Conservation (phyloP, 2,797 vertebrate genomes). For the Rhinella marina region DNA sequence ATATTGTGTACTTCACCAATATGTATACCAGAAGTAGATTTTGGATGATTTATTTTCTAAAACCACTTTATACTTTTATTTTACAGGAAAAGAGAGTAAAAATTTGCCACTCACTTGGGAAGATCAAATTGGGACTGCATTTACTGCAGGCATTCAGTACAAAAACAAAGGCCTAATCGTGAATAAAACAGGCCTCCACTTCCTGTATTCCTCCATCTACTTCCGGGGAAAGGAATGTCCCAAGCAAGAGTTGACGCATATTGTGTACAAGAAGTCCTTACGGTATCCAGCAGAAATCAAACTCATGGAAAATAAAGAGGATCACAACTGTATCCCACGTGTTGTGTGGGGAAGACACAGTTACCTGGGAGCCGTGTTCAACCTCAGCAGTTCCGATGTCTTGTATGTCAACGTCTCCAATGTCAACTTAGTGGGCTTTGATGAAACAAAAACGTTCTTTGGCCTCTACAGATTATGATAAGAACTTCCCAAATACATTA, state of each 20-base stretch:
- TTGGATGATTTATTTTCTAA: background rate
- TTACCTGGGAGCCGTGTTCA: conserved; percentile 82
- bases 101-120: conserved; percentile 83
- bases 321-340: conserved; percentile 75
- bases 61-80: background rate
- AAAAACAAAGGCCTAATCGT: conserved; percentile 78
- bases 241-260: conserved; percentile 69
- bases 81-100: conserved; percentile 71
- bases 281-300: conserved; percentile 37
- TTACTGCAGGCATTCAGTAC: conserved; percentile 80
- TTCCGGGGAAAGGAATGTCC: conserved; percentile 76
- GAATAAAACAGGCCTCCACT: conserved; percentile 86
- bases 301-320: conserved; percentile 82
- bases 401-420: conserved; percentile 87
- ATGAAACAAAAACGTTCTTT: conserved; percentile 86
- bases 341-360: conserved; percentile 81
- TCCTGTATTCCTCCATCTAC: conserved; percentile 89
- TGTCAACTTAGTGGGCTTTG: conserved; percentile 73
- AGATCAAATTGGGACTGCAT: conserved; percentile 71
- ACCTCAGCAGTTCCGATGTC: conserved; percentile 77
- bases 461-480: conserved; percentile 89
- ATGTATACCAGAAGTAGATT: background rate
- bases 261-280: conserved; percentile 75
- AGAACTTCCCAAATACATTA: fast-evolving
- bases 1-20: background rate